Evolutionary conservation across 2,113 vertebrate species (phyloP).

Genomic region (Esox niger): DNA sequence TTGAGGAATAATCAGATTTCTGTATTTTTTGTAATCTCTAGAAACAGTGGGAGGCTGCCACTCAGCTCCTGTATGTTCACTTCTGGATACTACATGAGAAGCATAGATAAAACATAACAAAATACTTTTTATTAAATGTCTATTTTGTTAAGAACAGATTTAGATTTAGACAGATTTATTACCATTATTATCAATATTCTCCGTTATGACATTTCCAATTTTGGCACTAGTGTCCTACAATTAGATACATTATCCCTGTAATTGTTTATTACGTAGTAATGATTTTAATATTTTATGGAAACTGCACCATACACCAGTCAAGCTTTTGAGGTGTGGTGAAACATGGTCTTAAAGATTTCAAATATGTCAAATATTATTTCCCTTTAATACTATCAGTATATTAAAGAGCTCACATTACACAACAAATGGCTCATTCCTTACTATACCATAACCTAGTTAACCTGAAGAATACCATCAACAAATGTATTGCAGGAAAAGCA

Average conservation of each 20-base stretch:
- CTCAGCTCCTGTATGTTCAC: too few species aligned
- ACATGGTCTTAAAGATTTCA: too few species aligned
- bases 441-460: slow-evolving; percentile 69
- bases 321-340: slow-evolving; percentile 7
- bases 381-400: slow-evolving; percentile 44
- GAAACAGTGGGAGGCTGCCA: too few species aligned
- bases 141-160: too few species aligned
- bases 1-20: too few species aligned
- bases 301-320: neutral
- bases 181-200: too few species aligned
- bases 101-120: too few species aligned
- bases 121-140: too few species aligned
- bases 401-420: slow-evolving; percentile 52
- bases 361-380: slow-evolving; percentile 24
- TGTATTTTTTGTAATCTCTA: too few species aligned
- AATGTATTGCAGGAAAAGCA: slow-evolving; percentile 77
- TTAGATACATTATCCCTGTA: neutral
- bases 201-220: too few species aligned
- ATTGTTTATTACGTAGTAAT: too few species aligned
- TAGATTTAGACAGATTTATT: too few species aligned
- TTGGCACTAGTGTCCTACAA: neutral
- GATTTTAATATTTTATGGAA: neutral
- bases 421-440: slow-evolving; percentile 63
- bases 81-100: neutral
- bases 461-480: slow-evolving; percentile 71